Evolutionary conservation across 2,888 invertebrate species (phyloP).

Genomic region (Sipha maydis): DNA sequence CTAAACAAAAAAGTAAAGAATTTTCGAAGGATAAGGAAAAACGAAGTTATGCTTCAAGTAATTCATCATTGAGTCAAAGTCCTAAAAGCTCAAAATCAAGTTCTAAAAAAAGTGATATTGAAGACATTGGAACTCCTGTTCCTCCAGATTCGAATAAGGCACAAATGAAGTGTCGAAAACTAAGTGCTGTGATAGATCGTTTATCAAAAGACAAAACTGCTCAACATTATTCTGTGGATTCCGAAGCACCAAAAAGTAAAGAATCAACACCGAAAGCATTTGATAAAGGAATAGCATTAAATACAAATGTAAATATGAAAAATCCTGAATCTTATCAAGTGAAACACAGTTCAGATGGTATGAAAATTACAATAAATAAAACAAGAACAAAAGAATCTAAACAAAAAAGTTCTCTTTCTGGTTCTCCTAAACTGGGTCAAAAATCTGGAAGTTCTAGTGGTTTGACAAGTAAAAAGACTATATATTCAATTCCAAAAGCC

Average conservation of each 20-base stretch:
- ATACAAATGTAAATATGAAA: constrained; percentile 70
- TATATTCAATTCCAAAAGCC: constrained; percentile 42
- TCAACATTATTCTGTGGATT: constrained; percentile 71
- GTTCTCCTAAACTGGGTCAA: constrained; percentile 62
- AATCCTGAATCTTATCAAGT: constrained; percentile 86
- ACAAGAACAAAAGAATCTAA: constrained; percentile 79
- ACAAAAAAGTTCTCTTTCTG: constrained; percentile 67
- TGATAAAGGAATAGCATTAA: constrained; percentile 65
- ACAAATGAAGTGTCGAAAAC: constrained; percentile 68
- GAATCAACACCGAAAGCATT: constrained; percentile 67
- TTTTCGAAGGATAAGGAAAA: constrained; percentile 71
- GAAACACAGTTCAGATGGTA: constrained; percentile 87
- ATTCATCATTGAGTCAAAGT: constrained; percentile 72
- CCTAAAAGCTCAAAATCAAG: constrained; percentile 77
- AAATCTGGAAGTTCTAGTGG: constrained; percentile 61
- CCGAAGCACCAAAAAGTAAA: constrained; percentile 64
- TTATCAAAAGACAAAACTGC: constrained; percentile 72
- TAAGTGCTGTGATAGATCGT: constrained; percentile 90
- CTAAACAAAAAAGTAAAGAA: constrained; percentile 71
- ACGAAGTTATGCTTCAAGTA: constrained; percentile 64
- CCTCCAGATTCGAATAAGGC: constrained; percentile 49
- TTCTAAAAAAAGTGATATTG: constrained; percentile 56
- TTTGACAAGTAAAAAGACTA: constrained; percentile 65
- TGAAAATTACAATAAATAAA: constrained; percentile 92
- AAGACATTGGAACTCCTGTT: constrained; percentile 41